phyloP scores from a whole-genome alignment of 2,113 vertebrate species.

The Brachirus orientalis region DNA sequence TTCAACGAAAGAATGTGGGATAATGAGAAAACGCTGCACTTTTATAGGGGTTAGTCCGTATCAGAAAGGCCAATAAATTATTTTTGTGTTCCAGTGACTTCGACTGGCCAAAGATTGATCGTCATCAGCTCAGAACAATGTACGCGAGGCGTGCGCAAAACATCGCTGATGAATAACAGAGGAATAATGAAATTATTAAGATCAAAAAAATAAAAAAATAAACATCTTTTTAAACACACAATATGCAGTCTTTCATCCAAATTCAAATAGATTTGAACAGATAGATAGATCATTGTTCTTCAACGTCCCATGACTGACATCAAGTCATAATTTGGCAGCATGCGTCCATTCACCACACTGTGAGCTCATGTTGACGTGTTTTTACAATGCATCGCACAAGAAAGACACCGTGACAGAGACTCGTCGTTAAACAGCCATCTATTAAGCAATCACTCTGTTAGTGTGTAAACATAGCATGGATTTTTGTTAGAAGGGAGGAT shows the following conservation, averaged over 20 bases:
- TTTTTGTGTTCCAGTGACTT: constrained; percentile 5
- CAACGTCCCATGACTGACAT: no score
- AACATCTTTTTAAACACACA: no score
- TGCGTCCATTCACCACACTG: no score
- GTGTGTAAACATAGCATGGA: background rate
- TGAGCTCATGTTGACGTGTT: no score
- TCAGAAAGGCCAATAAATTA: constrained; percentile 14
- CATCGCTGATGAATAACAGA: constrained; percentile 2
- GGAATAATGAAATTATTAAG: background rate
- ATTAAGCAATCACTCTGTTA: background rate
- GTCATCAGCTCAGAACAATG: background rate
- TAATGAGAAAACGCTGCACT: constrained; percentile 50
- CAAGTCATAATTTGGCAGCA: no score
- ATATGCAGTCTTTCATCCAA: no score
- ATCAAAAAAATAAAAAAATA: no score
- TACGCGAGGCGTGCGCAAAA: background rate
- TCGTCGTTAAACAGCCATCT: no score
- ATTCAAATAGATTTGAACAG: no score
- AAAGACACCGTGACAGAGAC: no score
- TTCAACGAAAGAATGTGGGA: constrained; percentile 41
- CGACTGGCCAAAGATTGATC: background rate
- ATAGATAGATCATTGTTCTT: no score
- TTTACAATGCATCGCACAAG: no score
- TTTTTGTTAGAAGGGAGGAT: background rate
- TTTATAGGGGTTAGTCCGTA: constrained; percentile 28